Evolutionary conservation across 2,888 invertebrate genomes (phyloP).

Genomic region (Drosophila siamana): DNA sequence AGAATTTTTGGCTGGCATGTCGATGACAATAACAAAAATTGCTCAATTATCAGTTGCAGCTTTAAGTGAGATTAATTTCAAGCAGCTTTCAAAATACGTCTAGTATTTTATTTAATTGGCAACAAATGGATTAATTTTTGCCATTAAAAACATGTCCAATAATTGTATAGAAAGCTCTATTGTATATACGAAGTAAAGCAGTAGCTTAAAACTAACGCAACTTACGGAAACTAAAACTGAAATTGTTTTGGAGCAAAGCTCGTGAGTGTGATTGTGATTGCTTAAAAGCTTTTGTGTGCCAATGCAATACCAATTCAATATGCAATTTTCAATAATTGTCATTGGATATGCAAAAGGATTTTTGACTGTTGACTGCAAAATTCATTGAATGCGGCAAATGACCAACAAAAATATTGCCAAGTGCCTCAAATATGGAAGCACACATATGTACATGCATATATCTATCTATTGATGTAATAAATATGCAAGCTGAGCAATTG

Average conservation of each 20-base stretch:
- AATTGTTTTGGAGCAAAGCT: too few species aligned
- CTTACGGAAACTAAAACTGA: too few species aligned
- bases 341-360: slow-evolving; percentile 1
- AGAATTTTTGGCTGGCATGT: slow-evolving; percentile 10
- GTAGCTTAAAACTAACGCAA: too few species aligned
- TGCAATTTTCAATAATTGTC: not conserved
- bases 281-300: not conserved
- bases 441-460: too few species aligned
- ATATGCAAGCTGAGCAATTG: too few species aligned
- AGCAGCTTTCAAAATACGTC: not conserved
- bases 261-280: too few species aligned
- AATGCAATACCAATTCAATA: not conserved
- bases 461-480: slow-evolving; percentile 68
- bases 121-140: not conserved
- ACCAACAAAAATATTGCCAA: slow-evolving; percentile 45
- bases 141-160: not conserved
- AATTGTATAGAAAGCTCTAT: not conserved
- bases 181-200: too few species aligned
- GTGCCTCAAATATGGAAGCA: slow-evolving; percentile 47
- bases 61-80: not conserved
- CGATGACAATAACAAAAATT: slow-evolving; percentile 9
- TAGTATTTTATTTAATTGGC: not conserved
- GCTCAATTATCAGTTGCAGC: not conserved
- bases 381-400: slow-evolving; percentile 55
- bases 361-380: too few species aligned